A percentile compares a stretch with the other conserved stretches of the same genome.
Evolutionary conservation across 1,140 invertebrate genomes (phyloP).

Genomic region (Monomorium pharaonis): DNA sequence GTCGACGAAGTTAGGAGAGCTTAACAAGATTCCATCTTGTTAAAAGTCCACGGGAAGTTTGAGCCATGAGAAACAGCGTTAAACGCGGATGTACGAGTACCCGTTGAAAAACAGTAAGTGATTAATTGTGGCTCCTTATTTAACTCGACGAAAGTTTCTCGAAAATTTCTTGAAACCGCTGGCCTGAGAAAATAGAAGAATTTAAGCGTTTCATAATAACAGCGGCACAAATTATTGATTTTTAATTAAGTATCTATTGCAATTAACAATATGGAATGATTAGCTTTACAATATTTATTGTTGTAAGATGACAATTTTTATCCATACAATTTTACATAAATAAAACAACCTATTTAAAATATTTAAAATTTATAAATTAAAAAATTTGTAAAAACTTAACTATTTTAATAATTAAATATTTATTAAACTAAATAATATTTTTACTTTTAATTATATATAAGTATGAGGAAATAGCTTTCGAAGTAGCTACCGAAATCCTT

Average conservation of each 20-base stretch:
- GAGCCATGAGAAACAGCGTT: conserved; percentile 68
- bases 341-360: neutral
- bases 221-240: conserved; percentile 49
- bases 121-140: conserved; percentile 73
- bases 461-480: conserved; percentile 30
- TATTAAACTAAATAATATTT: neutral
- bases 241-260: conserved; percentile 28
- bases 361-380: neutral
- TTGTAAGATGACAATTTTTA: neutral
- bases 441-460: no score
- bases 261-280: conserved; percentile 6
- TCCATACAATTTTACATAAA: neutral
- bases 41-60: conserved; percentile 73
- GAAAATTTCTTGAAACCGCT: conserved; percentile 63
- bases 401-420: neutral
- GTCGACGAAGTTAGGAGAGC: conserved; percentile 65
- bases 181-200: neutral
- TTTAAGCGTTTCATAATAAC: conserved; percentile 59
- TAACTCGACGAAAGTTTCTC: conserved; percentile 64
- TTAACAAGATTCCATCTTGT: conserved; percentile 76
- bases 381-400: neutral
- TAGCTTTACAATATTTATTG: neutral
- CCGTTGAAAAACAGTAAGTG: conserved; percentile 71
- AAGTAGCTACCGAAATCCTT: neutral
- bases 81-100: conserved; percentile 65